These are phyloP conservation scores for Hemicentrotus pulcherrimus DNA, from an alignment of 35 echinoderm and acorn worm genomes.

Conservation along the genomic window DNA sequence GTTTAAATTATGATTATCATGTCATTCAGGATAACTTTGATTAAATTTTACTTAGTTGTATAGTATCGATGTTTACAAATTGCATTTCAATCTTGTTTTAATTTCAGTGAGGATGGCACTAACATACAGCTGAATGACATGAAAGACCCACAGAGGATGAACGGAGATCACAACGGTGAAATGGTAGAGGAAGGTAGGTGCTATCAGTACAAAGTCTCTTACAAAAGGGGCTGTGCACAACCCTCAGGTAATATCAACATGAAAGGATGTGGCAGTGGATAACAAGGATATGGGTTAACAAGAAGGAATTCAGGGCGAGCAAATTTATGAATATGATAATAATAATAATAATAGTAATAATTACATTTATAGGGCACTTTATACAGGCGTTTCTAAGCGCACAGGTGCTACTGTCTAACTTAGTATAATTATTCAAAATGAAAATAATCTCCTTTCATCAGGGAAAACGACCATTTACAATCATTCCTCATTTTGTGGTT, in stretches of 20 bases:
- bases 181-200: slow-evolving; percentile 62
- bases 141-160: slow-evolving; percentile 63
- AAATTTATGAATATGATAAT: no score
- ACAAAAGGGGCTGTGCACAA: not conserved
- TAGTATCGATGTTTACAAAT: not conserved
- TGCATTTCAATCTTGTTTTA: not conserved
- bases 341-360: not conserved
- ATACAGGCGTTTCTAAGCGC: no score
- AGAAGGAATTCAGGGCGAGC: no score
- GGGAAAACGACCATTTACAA: no score
- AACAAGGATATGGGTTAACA: not conserved
- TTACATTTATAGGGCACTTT: not conserved
- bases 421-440: no score
- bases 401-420: no score
- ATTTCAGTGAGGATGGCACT: slow-evolving; percentile 59
- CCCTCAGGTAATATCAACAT: not conserved
- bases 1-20: not conserved
- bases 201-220: not conserved
- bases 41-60: not conserved
- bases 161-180: slow-evolving; percentile 62
- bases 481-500: no score
- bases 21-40: not conserved
- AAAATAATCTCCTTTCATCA: no score
- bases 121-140: slow-evolving; percentile 74
- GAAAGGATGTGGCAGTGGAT: not conserved